These are phyloP conservation scores for Lycaon pictus DNA, from an alignment of 2,113 vertebrate genomes.

Conservation along the genomic window DNA sequence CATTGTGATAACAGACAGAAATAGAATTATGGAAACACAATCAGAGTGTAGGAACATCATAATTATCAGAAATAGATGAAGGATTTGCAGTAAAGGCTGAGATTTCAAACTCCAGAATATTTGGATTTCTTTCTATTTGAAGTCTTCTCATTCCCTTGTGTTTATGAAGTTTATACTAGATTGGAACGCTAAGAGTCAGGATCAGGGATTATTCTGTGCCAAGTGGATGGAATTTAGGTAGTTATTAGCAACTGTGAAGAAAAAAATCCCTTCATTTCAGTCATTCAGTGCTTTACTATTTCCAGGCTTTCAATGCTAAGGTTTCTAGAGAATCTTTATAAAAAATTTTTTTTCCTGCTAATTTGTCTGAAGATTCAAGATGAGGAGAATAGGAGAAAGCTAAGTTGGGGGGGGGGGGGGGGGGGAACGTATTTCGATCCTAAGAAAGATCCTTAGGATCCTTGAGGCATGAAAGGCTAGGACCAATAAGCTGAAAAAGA, in stretches of 20 bases:
- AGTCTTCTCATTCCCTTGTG: not conserved
- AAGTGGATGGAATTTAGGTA: not conserved
- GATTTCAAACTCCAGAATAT: not conserved
- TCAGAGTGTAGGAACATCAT: not conserved
- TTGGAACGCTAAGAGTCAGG: not conserved
- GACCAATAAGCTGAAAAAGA: not conserved
- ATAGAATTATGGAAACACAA: slow-evolving; percentile 39
- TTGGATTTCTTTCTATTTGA: not conserved
- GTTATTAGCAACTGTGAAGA: not conserved
- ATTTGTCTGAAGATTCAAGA: not conserved
- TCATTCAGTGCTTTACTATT: not conserved
- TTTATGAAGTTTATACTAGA: not conserved
- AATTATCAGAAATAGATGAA: slow-evolving; percentile 6
- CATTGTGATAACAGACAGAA: slow-evolving; percentile 21
- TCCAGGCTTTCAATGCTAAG: not conserved
- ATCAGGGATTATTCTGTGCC: not conserved
- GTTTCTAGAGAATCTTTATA: not conserved
- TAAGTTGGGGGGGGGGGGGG: not conserved
- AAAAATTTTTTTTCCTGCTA: not conserved
- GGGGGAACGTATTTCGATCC: not conserved
- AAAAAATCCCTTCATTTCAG: not conserved
- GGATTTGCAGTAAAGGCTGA: not conserved
- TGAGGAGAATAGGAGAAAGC: not conserved
- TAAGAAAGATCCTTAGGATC: not conserved
- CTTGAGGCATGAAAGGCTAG: not conserved